These are phyloP conservation scores for Pycnomerus fuliginosus DNA, from an alignment of 2,888 invertebrate species.

Conservation along the genomic window DNA sequence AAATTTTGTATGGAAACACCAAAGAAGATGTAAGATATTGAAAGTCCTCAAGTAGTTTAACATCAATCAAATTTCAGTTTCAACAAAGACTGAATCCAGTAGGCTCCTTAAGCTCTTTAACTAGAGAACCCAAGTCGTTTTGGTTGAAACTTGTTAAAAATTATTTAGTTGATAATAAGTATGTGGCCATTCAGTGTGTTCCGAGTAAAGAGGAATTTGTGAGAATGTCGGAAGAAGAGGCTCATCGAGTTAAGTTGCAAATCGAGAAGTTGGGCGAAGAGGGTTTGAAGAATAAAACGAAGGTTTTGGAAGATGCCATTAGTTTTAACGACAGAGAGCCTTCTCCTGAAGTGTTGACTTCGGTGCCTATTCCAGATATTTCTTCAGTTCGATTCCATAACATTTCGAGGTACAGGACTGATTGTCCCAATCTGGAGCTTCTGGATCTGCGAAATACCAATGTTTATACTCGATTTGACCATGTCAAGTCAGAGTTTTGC, in stretches of 20 bases:
- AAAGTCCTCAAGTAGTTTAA: conserved; percentile 2
- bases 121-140: conserved; percentile 62
- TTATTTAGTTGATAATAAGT: conserved; percentile 65
- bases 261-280: conserved; percentile 62
- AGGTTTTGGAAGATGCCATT: conserved; percentile 66
- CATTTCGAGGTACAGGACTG: conserved; percentile 52
- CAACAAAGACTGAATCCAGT: conserved; percentile 69
- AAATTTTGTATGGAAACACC: conserved; percentile 77
- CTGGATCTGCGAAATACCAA: conserved; percentile 66
- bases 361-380: conserved; percentile 74
- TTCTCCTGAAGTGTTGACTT: conserved; percentile 68
- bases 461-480: conserved; percentile 74
- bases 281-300: conserved; percentile 67
- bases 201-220: conserved; percentile 66
- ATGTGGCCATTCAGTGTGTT: conserved; percentile 63
- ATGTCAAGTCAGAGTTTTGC: conserved; percentile 80
- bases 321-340: conserved; percentile 75
- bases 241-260: conserved; percentile 68
- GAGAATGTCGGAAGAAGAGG: conserved; percentile 72
- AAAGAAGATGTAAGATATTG: conserved; percentile 65
- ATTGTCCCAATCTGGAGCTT: conserved; percentile 51
- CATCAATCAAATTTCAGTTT: conserved; percentile 54
- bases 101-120: conserved; percentile 60
- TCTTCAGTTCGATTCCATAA: conserved; percentile 70
- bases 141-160: conserved; percentile 71